Evolutionary conservation across 2,797 vertebrate genomes (phyloP).

Genomic region (Petrocephalus schoutedeni): DNA sequence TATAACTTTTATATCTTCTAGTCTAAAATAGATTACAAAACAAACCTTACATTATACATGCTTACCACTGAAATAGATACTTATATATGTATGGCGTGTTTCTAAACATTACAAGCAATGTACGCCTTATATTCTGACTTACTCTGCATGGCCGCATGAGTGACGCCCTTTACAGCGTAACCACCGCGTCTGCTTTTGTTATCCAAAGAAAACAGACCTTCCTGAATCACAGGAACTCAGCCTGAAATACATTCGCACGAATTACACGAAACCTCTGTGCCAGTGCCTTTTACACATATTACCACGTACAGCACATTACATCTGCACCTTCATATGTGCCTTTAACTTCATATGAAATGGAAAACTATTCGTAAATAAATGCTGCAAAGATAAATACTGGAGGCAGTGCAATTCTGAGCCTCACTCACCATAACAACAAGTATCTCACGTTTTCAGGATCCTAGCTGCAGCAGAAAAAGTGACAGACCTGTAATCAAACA

Average conservation of each 20-base stretch:
- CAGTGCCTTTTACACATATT: neutral
- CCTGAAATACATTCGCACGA: neutral
- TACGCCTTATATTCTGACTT: neutral
- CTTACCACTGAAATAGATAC: neutral
- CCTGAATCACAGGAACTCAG: slow-evolving; percentile 15
- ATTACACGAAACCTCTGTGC: neutral
- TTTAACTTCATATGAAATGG: neutral
- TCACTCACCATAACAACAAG: neutral
- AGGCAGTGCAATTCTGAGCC: neutral
- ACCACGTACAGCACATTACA: neutral
- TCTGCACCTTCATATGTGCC: neutral
- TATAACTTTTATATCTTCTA: neutral
- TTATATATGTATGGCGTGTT: neutral
- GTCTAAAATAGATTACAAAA: neutral
- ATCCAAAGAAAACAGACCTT: slow-evolving; percentile 15
- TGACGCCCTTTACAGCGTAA: slow-evolving; percentile 17
- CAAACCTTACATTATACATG: neutral
- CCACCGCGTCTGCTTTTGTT: slow-evolving; percentile 14
- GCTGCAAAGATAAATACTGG: neutral
- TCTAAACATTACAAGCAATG: neutral
- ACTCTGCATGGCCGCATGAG: neutral
- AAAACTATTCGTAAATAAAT: neutral
- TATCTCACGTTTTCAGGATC: neutral
- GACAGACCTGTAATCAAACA: slow-evolving; percentile 24
- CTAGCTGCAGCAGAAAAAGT: slow-evolving; percentile 14